A percentile compares a stretch with the other conserved stretches of the same genome.
Evolutionary conservation across 53 echinoderm and acorn worm species (phyloP).

Genomic region (Glandiceps talaboti): DNA sequence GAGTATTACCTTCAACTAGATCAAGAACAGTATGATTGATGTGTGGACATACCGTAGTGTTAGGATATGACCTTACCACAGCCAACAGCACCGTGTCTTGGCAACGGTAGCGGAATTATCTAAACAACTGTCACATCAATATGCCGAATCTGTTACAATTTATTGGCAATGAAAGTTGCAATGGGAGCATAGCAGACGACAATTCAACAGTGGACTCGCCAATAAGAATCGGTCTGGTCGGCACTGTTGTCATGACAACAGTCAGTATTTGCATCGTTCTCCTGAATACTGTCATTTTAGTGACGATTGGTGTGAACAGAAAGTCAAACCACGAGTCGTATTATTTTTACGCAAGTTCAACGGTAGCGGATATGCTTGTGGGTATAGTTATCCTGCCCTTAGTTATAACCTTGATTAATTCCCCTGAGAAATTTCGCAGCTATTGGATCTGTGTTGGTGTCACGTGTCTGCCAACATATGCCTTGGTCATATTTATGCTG

Average conservation of each 20-base stretch:
- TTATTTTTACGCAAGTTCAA: not conserved
- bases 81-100: too few species aligned
- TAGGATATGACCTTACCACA: too few species aligned
- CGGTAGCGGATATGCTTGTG: not conserved
- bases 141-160: too few species aligned
- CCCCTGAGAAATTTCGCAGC: not conserved
- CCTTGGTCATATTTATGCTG: not conserved
- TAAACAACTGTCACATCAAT: too few species aligned
- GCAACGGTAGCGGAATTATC: too few species aligned
- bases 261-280: not conserved
- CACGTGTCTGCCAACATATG: not conserved
- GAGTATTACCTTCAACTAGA: too few species aligned
- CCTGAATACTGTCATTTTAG: not conserved
- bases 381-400: not conserved
- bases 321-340: not conserved
- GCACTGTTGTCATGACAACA: not conserved
- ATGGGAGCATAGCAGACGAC: too few species aligned
- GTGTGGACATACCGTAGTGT: too few species aligned
- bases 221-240: not conserved
- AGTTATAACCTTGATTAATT: not conserved
- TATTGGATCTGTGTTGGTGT: not conserved
- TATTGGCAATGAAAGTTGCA: too few species aligned
- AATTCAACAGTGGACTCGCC: too few species aligned
- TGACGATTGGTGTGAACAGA: not conserved
- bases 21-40: too few species aligned